phyloP scores from a whole-genome alignment of 2,113 vertebrate species.

The Eclectus roratus region DNA sequence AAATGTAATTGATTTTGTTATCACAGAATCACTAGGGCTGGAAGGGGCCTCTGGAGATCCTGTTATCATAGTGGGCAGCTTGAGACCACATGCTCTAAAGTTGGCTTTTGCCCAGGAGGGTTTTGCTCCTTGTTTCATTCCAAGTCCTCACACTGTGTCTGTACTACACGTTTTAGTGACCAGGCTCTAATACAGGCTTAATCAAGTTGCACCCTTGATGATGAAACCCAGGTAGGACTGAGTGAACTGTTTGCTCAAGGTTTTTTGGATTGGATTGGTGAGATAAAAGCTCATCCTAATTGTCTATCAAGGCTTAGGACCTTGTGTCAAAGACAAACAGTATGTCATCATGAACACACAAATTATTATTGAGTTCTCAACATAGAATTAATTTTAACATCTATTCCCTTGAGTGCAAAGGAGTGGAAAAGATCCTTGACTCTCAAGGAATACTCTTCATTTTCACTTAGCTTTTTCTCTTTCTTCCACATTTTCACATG shows the following conservation, averaged over 20 bases:
- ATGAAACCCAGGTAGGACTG: background rate
- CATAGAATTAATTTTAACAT: background rate
- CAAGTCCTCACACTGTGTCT: background rate
- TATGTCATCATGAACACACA: background rate
- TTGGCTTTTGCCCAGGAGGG: background rate
- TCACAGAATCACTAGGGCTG: background rate
- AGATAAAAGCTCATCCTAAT: background rate
- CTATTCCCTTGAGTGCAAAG: background rate
- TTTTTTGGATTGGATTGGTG: background rate
- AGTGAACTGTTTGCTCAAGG: background rate
- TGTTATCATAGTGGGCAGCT: background rate
- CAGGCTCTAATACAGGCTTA: background rate
- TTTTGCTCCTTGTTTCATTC: background rate
- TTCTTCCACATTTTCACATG: background rate
- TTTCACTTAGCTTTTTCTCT: background rate
- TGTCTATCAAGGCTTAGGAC: background rate
- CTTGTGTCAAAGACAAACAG: background rate
- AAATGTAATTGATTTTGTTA: background rate
- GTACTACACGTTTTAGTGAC: background rate
- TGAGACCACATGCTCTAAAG: background rate
- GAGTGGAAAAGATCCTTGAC: background rate
- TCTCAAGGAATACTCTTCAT: background rate
- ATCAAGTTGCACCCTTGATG: background rate
- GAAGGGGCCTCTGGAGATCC: background rate
- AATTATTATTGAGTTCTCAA: background rate